Evolutionary conservation across 2,797 vertebrate genomes (phyloP), one percentile per base, ranked within the genome.

Genomic region (Sebastes trivittatus): DNA sequence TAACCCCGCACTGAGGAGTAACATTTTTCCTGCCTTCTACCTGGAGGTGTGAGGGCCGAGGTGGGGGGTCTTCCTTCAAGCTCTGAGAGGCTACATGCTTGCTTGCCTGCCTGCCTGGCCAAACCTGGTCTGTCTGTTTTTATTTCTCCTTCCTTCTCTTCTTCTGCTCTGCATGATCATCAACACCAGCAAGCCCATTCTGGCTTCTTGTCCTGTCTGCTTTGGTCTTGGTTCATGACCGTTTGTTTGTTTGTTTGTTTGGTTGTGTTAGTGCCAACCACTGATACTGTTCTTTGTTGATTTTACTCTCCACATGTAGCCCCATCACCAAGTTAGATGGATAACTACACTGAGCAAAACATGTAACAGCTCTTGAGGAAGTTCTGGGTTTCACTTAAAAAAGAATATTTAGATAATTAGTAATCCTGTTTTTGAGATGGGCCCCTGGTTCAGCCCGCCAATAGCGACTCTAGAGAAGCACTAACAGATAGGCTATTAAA

Each of bases 21-120:
- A 82, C 36, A 4, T 81, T 82, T 71, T 81, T 84, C 63, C 84
- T 62, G 72, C 78, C 82, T 86, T 90, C 78, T 91, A 80, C 91
- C 89, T 93, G 92, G 89, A 92, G 85, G 87, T 92, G 91, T 93
- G 88, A 91, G 92, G 88, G 76, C 78, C 46, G 83, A 87, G 86
- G 88, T 92, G 90, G 88, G 86, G 86, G 90, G 84, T 81, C 74
- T 84, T 86, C 84, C 85, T 90, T 87, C 71, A 87, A 89, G 84
- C 93, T 91, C 91, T 91, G 91, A 93, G 87, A 90, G 91, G 90
- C 88, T 82, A 87, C 81, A 83, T 93, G 92, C 88, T 92, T 94
- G 92, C 92, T 87, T 93, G 93, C 85, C 67, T 92, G 88, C 86
- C 76, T 93, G 91, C 88, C 74, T 91, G 86, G 70, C 86, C 67